phyloP scores from a whole-genome alignment of 2,888 invertebrate species.

The Lithophane socia region DNA sequence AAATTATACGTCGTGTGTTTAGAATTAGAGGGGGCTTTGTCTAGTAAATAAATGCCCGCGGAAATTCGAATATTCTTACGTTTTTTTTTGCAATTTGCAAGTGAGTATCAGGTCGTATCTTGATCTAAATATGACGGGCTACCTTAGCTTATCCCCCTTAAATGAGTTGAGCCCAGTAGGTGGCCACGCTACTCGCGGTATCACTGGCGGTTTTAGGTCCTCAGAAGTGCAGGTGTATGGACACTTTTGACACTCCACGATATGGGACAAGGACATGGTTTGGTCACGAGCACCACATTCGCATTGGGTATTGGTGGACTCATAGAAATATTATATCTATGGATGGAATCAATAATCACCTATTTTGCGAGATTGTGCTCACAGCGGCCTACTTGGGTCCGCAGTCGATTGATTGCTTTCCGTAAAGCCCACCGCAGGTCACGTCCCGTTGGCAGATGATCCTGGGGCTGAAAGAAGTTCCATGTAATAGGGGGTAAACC shows the following conservation, averaged over 20 bases:
- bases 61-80: no score
- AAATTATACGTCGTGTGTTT: slow-evolving; percentile 17
- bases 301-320: no score
- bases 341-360: background rate
- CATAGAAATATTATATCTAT: no score
- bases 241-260: background rate
- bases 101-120: no score
- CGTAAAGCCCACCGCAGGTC: background rate
- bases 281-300: background rate
- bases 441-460: background rate
- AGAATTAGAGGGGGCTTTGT: background rate
- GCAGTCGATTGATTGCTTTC: background rate
- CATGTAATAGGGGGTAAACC: background rate
- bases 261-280: background rate
- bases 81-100: no score
- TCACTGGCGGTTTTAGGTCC: background rate
- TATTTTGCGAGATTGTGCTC: background rate
- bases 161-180: background rate
- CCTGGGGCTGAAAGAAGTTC: background rate
- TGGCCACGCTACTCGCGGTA: background rate
- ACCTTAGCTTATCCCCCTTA: background rate
- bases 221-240: background rate
- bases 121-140: no score
- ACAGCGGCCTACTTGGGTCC: background rate
- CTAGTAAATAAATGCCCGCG: background rate